Percentiles rank a stretch among this genome's conserved stretches.
phyloP scores from a whole-genome alignment of 2,113 vertebrate species.

The Cryptomyrus ogoouensis region DNA sequence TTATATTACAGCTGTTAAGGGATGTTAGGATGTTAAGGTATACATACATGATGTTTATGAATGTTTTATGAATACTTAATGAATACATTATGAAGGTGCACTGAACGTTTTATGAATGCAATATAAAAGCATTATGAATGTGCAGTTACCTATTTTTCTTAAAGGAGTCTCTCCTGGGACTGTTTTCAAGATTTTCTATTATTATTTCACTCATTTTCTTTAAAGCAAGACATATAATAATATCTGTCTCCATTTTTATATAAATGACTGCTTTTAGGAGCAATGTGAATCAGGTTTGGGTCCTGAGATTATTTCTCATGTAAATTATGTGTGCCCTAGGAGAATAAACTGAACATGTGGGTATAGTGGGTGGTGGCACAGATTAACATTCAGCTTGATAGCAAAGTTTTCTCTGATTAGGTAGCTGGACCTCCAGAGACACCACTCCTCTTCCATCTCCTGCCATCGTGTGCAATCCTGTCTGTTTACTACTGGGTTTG shows the following conservation, averaged over 20 bases:
- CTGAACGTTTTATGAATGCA: no score
- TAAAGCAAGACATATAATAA: background rate
- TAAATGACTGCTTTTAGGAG: background rate
- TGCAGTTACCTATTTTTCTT: no score
- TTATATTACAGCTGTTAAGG: no score
- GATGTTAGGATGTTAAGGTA: no score
- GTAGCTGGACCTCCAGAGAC: background rate
- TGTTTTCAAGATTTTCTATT: background rate
- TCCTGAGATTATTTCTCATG: background rate
- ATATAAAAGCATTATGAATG: no score
- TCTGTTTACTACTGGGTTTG: conserved; percentile 61
- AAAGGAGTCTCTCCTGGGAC: background rate
- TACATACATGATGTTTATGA: no score
- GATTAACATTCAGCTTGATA: background rate
- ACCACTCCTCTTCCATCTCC: background rate
- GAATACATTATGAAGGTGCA: no score
- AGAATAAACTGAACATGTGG: background rate
- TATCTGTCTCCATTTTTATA: background rate
- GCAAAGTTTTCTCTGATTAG: background rate
- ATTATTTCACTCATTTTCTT: background rate
- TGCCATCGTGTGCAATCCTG: conserved; percentile 34
- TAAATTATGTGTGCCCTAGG: background rate
- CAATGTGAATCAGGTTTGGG: background rate
- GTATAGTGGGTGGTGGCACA: background rate
- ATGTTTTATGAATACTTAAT: no score